Evolutionary conservation across 2,113 vertebrate genomes (phyloP).

Genomic region (Macquaria australasica): DNA sequence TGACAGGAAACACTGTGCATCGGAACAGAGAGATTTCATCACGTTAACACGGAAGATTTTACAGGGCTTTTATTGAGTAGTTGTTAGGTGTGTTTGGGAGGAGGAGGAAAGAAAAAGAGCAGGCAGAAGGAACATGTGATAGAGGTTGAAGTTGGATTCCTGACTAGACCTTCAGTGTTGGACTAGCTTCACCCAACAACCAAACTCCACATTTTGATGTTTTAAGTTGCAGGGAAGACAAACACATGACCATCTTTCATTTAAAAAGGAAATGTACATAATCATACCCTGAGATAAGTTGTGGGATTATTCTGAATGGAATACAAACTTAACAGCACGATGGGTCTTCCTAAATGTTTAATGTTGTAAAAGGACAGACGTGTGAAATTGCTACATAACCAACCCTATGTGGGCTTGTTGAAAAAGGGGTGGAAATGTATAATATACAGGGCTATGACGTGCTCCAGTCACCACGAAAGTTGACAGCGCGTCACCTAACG

Average conservation of each 20-base stretch:
- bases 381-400: background rate
- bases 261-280: no score
- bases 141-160: background rate
- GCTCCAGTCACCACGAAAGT: background rate
- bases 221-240: background rate
- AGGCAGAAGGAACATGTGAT: slow-evolving; percentile 4
- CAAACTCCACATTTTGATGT: background rate
- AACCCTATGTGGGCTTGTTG: background rate
- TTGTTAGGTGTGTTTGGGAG: slow-evolving; percentile 6
- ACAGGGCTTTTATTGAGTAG: background rate
- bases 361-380: background rate
- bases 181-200: background rate
- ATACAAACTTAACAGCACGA: background rate
- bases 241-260: background rate
- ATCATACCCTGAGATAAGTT: background rate
- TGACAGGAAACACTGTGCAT: slow-evolving; percentile 51
- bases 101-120: background rate
- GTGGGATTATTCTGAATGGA: background rate
- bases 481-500: background rate
- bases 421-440: background rate
- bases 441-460: no score
- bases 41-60: slow-evolving; percentile 44
- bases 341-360: background rate
- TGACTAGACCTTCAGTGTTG: background rate
- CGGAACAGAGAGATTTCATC: slow-evolving; percentile 41